Conservation (phyloP, 53 echinoderm and acorn worm species). For the Hippasteria phrygiana region DNA sequence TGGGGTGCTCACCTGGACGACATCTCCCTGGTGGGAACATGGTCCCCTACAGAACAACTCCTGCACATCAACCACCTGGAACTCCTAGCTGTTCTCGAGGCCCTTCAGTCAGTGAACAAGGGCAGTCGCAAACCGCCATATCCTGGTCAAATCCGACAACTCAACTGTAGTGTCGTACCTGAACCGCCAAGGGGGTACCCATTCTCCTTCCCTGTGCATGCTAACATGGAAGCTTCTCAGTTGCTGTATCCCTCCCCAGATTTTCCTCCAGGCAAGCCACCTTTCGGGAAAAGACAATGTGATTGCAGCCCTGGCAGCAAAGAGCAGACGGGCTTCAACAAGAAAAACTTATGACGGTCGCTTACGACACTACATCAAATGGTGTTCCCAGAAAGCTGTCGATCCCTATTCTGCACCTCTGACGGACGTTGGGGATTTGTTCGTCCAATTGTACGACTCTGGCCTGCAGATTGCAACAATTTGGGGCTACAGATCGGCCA, state of each 20-base stretch:
- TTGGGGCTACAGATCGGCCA: too few species aligned
- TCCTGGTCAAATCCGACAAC: conserved; percentile 33
- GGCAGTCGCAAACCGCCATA: neutral
- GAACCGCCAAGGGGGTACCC: neutral
- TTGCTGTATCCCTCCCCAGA: neutral
- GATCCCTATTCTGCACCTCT: too few species aligned
- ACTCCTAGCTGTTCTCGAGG: neutral
- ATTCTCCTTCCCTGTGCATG: neutral
- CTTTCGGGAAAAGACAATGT: neutral
- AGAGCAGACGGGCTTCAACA: too few species aligned
- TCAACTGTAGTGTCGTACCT: conserved; percentile 34
- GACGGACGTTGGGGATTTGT: too few species aligned
- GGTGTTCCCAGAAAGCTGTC: too few species aligned
- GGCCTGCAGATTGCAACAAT: too few species aligned
- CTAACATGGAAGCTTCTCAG: conserved; percentile 38
- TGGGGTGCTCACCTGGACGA: conserved; percentile 52
- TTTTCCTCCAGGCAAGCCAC: neutral
- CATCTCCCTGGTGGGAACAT: neutral
- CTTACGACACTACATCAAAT: too few species aligned
- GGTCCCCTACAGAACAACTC: neutral
- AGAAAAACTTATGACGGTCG: too few species aligned
- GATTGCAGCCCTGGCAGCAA: too few species aligned
- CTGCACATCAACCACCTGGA: neutral
- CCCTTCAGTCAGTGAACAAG: neutral
- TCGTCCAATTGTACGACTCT: too few species aligned